Percentiles rank a stretch among this genome's conserved stretches.
Conservation (phyloP, 2,113 vertebrate genomes). For the Bostrychus sinensis region DNA sequence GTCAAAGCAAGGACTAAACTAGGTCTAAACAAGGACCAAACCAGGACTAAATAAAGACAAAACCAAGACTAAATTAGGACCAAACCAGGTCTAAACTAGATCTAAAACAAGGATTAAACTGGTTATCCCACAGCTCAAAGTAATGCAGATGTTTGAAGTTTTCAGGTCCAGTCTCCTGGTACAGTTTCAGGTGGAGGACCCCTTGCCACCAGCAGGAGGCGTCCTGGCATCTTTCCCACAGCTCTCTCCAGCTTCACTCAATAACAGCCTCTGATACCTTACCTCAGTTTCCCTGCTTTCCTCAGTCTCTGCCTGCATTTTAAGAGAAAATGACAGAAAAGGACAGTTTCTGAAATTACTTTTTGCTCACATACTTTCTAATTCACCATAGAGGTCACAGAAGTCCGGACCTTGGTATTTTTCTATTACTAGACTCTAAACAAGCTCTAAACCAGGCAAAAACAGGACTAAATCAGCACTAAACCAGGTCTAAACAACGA, state of each 20-base stretch:
- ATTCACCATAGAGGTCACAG: too few species aligned
- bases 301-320: background rate
- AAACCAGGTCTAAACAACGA: too few species aligned
- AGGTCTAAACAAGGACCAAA: too few species aligned
- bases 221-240: conserved; percentile 34
- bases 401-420: too few species aligned
- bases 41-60: too few species aligned
- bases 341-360: conserved; percentile 31
- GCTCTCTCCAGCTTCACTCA: conserved; percentile 2
- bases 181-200: conserved; percentile 26
- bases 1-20: too few species aligned
- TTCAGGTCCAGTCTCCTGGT: conserved; percentile 11
- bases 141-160: conserved; percentile 21
- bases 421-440: too few species aligned
- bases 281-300: conserved; percentile 1
- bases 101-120: too few species aligned
- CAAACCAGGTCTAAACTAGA: too few species aligned
- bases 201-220: conserved; percentile 63
- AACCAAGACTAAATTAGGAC: too few species aligned
- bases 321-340: conserved; percentile 11
- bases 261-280: background rate
- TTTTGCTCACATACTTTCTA: conserved; percentile 47
- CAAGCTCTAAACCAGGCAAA: too few species aligned
- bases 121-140: conserved; percentile 18
- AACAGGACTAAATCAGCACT: too few species aligned